Evolutionary conservation across 92 coral and sea anemone genomes (phyloP), one percentile per base, ranked within the genome.

Genomic region (Meandrina meandrites): DNA sequence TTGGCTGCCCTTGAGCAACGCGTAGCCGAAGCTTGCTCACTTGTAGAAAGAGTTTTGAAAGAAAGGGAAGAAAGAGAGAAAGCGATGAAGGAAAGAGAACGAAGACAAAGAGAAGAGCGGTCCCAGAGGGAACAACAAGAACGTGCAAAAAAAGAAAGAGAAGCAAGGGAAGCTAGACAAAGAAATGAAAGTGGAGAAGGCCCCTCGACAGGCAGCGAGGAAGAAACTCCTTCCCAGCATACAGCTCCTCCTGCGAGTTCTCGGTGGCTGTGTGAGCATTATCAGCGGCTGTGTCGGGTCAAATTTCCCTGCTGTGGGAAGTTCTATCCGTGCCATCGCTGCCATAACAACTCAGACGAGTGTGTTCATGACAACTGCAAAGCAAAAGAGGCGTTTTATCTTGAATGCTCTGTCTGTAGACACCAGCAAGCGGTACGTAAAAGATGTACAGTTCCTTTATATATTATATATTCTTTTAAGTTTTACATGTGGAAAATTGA

Each of bases 321-420:
- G 60, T 92, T 81, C 80, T 89, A 85, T 78, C 90, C 91, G 13
- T 94, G 98, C 75, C 95, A 94, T 86, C 94, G 96, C 45, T 95
- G 98, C 79, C 98, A 95, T 60, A 95, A 95, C 87, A 87, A 82
- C 81, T 87, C 92, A 42, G 91, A 87, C n/a, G 64, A 80, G 21
- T 95, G 98, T 47, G 71, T 85, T 40, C 45, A 81, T 22, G 87
- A 83, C 2, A 87, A 86, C 19, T 70, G 75, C 58, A 95, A 93
- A 47, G 94, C 98, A 1, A 76, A 78, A 12, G 79, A 95, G 32
- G 91, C 92, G 17, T 84, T 82, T 16, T 88, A 79, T 35, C 27
- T 95, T 1, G 87, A 89, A 42, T 95, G 98, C 37, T 75, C 69
- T 4, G 64, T 70, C 5, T 95, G 98, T 50, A 37, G 54, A 45